Evolutionary conservation across 2,113 vertebrate species (phyloP).

Genomic region (Pituophis catenifer): DNA sequence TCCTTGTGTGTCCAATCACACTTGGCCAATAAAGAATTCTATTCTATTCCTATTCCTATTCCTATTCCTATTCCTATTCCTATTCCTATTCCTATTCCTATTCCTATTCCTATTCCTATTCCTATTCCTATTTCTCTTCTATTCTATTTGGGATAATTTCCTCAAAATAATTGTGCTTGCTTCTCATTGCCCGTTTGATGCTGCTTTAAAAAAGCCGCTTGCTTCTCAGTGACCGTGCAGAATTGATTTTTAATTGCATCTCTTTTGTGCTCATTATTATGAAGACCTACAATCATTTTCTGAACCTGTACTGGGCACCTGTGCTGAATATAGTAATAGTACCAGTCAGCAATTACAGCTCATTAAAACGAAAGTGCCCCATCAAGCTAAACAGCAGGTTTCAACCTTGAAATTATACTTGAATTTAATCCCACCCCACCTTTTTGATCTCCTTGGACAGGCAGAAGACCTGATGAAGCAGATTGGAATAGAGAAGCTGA

Average conservation of each 20-base stretch:
- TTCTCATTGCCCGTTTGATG: neutral
- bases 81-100: too few species aligned
- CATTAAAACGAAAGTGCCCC: rapidly evolving
- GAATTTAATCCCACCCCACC: neutral
- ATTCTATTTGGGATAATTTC: neutral
- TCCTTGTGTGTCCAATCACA: too few species aligned
- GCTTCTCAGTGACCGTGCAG: neutral
- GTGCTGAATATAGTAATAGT: neutral
- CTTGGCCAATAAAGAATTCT: too few species aligned
- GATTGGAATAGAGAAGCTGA: slow-evolving; percentile 75
- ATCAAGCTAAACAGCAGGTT: neutral
- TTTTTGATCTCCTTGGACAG: slow-evolving; percentile 40
- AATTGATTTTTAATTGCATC: neutral
- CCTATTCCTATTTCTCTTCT: too few species aligned
- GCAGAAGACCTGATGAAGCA: slow-evolving; percentile 77
- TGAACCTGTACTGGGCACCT: neutral
- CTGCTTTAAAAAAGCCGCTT: neutral
- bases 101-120: too few species aligned
- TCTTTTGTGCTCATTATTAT: neutral
- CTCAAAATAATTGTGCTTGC: neutral
- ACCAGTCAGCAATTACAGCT: neutral
- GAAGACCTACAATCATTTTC: neutral
- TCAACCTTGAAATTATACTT: too few species aligned
- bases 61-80: too few species aligned
- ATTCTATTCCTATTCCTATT: too few species aligned